phyloP scores from a whole-genome alignment of 2,888 invertebrate genomes.

The Amphiduros pacificus region DNA sequence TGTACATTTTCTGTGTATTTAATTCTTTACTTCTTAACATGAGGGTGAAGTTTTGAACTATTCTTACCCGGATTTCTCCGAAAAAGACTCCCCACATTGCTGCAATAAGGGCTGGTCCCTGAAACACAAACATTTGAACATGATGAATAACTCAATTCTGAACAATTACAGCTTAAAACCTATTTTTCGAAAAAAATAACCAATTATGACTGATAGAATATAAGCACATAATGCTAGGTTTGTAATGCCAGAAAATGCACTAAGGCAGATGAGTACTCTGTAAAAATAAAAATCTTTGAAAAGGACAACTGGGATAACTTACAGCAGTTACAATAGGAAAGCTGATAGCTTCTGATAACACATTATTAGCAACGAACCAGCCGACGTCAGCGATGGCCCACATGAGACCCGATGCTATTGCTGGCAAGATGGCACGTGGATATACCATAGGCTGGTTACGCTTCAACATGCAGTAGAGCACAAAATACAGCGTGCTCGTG shows the following conservation, averaged over 20 bases:
- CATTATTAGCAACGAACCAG: constrained; percentile 63
- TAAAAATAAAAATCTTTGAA: too few relatives aligned
- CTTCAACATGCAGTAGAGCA: constrained; percentile 55
- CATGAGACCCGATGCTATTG: constrained; percentile 60
- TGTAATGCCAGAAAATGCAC: too few relatives aligned
- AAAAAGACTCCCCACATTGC: constrained; percentile 61
- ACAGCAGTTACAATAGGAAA: constrained; percentile 62
- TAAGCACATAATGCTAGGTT: too few relatives aligned
- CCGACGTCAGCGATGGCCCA: constrained; percentile 61
- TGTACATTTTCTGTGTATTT: too few relatives aligned
- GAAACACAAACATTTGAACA: constrained; percentile 20
- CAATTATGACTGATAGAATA: too few relatives aligned
- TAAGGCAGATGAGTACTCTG: too few relatives aligned
- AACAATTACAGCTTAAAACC: too few relatives aligned
- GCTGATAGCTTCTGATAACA: constrained; percentile 60
- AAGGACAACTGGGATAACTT: too few relatives aligned
- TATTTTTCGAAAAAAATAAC: too few relatives aligned
- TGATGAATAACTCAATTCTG: too few relatives aligned
- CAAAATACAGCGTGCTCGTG: constrained; percentile 57
- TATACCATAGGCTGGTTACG: constrained; percentile 56
- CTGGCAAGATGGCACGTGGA: constrained; percentile 58
- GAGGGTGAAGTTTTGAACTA: too few relatives aligned
- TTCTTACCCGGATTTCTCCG: constrained; percentile 60
- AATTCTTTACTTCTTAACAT: too few relatives aligned
- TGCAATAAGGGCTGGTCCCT: constrained; percentile 60